Conservation (phyloP, 2,113 vertebrate species). For the Sclerurus mexicanus region DNA sequence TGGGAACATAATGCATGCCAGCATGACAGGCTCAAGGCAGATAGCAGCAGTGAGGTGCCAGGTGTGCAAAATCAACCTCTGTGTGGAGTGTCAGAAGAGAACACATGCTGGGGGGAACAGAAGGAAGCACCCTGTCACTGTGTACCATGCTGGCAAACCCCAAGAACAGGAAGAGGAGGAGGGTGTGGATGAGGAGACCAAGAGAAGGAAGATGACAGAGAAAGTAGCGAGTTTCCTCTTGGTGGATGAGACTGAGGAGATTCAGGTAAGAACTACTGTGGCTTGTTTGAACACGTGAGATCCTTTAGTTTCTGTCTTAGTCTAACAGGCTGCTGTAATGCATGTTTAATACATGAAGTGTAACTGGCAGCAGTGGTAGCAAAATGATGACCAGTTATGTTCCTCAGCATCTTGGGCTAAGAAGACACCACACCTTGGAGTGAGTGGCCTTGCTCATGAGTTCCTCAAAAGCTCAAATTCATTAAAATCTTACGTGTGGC, state of each 20-base stretch:
- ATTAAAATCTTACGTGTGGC: not conserved
- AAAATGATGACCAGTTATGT: not conserved
- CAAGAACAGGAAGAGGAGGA: conserved; percentile 68
- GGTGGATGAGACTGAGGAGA: conserved; percentile 94
- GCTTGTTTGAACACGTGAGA: not conserved
- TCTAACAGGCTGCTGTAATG: not conserved
- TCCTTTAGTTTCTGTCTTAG: not conserved
- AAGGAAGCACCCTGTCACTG: conserved; percentile 85
- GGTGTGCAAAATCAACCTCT: conserved; percentile 90
- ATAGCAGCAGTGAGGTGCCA: conserved; percentile 89
- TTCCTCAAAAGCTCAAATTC: not conserved
- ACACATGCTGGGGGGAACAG: conserved; percentile 88
- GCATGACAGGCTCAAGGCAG: conserved; percentile 72
- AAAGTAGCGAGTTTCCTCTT: conserved; percentile 92
- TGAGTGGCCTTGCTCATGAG: not conserved
- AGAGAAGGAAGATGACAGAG: conserved; percentile 85
- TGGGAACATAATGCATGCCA: conserved; percentile 67
- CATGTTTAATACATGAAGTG: not conserved
- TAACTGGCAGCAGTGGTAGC: not conserved
- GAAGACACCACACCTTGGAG: not conserved
- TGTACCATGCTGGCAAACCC: conserved; percentile 77
- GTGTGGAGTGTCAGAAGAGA: conserved; percentile 91
- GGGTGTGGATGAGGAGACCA: conserved; percentile 80
- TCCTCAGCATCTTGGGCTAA: not conserved
- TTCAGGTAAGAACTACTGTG: conserved; percentile 82